Evolutionary conservation across 1,140 invertebrate species (phyloP).

Genomic region (Eumeta japonica): DNA sequence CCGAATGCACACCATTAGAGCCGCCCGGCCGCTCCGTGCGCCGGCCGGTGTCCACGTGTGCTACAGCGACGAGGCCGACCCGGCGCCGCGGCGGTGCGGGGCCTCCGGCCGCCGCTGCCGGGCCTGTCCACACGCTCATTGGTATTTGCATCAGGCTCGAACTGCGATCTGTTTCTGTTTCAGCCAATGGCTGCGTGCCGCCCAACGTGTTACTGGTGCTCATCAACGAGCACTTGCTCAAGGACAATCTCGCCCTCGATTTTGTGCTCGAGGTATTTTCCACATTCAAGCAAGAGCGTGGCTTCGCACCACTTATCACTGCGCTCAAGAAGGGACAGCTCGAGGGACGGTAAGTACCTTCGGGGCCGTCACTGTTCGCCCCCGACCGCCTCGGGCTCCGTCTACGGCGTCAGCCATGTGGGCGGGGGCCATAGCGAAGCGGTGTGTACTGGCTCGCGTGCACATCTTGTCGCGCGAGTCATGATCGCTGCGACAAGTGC

Average conservation of each 20-base stretch:
- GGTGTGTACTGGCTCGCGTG: constrained; percentile 40
- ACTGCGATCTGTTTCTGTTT: constrained; percentile 6
- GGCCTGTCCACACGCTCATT: too few relatives aligned
- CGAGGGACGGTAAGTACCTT: constrained; percentile 71
- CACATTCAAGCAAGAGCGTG: constrained; percentile 89
- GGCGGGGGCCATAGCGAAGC: constrained; percentile 26
- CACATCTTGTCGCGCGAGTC: constrained; percentile 22
- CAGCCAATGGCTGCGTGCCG: constrained; percentile 80
- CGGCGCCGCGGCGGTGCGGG: constrained; percentile 55
- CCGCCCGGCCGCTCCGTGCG: constrained; percentile 17
- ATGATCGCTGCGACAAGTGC: constrained; percentile 34
- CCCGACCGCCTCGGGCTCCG: too few relatives aligned
- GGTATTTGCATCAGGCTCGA: constrained; percentile 9
- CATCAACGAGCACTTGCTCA: constrained; percentile 89
- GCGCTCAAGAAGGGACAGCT: constrained; percentile 86
- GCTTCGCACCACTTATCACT: constrained; percentile 79
- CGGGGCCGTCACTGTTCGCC: too few relatives aligned
- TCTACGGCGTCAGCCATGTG: constrained; percentile 12
- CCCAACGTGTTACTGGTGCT: constrained; percentile 80
- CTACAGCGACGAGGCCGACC: constrained; percentile 18
- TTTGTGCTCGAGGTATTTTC: constrained; percentile 90
- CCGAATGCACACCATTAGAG: constrained; percentile 34
- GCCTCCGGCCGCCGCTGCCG: constrained; percentile 54
- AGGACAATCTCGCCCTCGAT: constrained; percentile 90
- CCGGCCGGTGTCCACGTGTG: constrained; percentile 37